Evolutionary conservation across 2,797 vertebrate species (phyloP), one percentile per base, ranked within the genome.

Genomic region (Hydrocynus forskahlii): DNA sequence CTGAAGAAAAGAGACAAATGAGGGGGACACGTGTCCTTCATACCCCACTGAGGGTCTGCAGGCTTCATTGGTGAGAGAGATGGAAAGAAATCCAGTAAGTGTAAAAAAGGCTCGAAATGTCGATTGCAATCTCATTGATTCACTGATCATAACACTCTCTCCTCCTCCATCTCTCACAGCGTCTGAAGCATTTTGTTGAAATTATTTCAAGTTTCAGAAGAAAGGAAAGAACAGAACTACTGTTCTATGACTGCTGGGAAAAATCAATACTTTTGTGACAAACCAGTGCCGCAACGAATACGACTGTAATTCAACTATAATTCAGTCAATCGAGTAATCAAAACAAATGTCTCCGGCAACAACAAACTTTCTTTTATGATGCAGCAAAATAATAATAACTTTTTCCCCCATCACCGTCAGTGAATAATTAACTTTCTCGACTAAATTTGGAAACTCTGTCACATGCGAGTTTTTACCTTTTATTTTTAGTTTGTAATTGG

Each of bases 61-160:
- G 21, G 38, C 59, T 57, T 17, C 25, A 67, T 12, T 80, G 82
- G 73, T 0, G 16, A 62, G 67, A 62, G 67, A 64, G 67, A 83
- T 21, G 12, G 70, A 50, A 45, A 63, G 55, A 71, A 57, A 75
- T 3, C 40, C 1, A 64, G 45, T 1, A 1, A 2, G n/a, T 21
- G 43, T 71, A 29, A 68, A 73, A 72, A 23, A 9, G 16, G 35
- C 54, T 16, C 57, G 29, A 5, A 25, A 60, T 62, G 78, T 69
- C 21, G 17, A 72, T 59, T 35, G 62, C 55, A 75, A 19, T 62
- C 6, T 43, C 40, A 17, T 72, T 52, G 7, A 66, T 13, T 19
- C 29, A 35, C 12, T 48, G 13, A 70, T 70, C 14, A 63, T 35
- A 13, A 17, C 54, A 8, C 62, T 62, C 48, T 40, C 40, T 25